Conservation (phyloP, 2,113 vertebrate genomes). For the Daphoenositta chrysoptera region DNA sequence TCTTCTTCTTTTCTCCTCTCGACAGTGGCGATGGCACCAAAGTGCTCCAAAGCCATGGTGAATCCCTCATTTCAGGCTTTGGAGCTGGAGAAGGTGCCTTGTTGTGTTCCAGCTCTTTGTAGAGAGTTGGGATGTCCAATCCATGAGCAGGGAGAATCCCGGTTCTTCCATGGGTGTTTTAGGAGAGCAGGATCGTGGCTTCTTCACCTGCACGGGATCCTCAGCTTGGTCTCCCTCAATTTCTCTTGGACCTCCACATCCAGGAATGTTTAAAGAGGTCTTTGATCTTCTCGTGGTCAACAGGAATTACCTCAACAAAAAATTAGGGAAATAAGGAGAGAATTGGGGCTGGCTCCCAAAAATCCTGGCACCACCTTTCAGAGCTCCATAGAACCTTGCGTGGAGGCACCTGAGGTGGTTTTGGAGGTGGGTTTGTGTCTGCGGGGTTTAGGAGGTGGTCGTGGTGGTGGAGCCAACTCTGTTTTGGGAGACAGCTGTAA, state of each 20-base stretch:
- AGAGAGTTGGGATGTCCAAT: background rate
- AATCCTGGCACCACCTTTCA: fast-evolving
- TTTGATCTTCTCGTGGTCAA: background rate
- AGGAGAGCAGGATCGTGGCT: background rate
- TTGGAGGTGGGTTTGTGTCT: background rate
- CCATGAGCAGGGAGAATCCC: background rate
- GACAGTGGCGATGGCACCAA: background rate
- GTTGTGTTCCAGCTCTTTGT: background rate
- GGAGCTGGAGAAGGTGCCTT: background rate
- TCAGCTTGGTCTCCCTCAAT: fast-evolving
- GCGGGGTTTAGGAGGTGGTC: background rate
- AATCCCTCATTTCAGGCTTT: background rate
- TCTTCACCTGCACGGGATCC: background rate
- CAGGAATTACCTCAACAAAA: background rate
- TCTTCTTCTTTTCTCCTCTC: background rate
- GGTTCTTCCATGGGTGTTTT: background rate
- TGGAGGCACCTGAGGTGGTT: background rate
- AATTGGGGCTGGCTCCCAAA: background rate
- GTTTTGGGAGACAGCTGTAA: background rate
- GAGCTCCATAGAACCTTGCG: fast-evolving
- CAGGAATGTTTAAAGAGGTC: background rate
- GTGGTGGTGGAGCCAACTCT: background rate
- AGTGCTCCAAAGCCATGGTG: background rate
- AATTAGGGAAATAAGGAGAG: background rate
- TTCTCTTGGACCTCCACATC: background rate